These are phyloP conservation scores for Harmothoe impar DNA, from an alignment of 2,888 invertebrate species.

Conservation along the genomic window DNA sequence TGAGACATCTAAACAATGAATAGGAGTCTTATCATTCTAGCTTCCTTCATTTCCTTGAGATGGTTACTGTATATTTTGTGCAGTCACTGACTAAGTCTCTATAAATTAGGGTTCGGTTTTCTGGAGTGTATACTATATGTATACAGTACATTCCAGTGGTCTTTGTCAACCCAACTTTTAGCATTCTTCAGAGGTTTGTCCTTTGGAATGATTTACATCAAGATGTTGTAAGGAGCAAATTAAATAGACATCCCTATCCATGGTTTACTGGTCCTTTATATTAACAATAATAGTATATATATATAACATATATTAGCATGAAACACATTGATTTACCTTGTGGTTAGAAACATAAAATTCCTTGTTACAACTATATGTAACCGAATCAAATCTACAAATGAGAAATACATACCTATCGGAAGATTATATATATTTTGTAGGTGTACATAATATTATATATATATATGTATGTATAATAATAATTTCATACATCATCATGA, in stretches of 20 bases:
- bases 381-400: neutral
- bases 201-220: slow-evolving; percentile 32
- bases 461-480: slow-evolving; percentile 5
- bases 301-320: slow-evolving; percentile 45
- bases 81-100: no score
- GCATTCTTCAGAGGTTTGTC: neutral
- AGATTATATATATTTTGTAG: neutral
- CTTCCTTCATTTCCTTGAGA: no score
- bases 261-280: neutral
- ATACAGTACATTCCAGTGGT: no score
- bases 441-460: neutral
- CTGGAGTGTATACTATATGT: no score
- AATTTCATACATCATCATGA: neutral
- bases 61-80: no score
- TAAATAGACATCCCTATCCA: slow-evolving; percentile 33
- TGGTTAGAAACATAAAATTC: slow-evolving; percentile 26
- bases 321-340: slow-evolving; percentile 18
- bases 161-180: no score
- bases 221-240: neutral
- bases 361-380: neutral
- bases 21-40: no score
- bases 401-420: neutral
- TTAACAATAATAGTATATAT: slow-evolving; percentile 34
- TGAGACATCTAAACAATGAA: neutral
- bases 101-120: no score